Percentiles rank a stretch among this genome's conserved stretches.
Evolutionary conservation across 2,113 vertebrate species (phyloP).

Genomic region (Dipodomys stephensi): DNA sequence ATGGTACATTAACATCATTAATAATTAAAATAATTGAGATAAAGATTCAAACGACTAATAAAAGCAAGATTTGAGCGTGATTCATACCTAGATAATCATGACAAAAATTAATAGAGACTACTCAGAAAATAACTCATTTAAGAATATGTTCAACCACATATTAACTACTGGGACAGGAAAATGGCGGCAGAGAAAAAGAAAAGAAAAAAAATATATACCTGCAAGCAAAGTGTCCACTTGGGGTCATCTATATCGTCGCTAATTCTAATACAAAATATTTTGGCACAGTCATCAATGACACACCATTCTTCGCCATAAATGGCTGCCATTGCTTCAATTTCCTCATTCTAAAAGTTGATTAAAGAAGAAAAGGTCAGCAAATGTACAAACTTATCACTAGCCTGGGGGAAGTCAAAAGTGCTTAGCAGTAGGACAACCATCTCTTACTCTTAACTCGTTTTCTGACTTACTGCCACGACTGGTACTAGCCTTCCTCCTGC

Average conservation of each 20-base stretch:
- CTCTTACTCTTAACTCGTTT: background rate
- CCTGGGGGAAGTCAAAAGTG: background rate
- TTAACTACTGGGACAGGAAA: background rate
- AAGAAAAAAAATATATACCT: slow-evolving; percentile 87
- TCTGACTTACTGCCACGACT: background rate
- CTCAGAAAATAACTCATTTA: background rate
- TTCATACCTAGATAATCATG: background rate
- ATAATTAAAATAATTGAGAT: slow-evolving; percentile 11
- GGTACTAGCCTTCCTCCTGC: too few species aligned
- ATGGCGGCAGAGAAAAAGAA: background rate
- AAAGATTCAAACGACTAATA: background rate
- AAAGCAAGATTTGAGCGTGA: background rate
- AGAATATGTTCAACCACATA: background rate
- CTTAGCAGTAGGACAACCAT: background rate
- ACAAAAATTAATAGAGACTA: slow-evolving; percentile 44
- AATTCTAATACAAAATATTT: slow-evolving; percentile 97
- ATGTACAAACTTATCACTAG: background rate
- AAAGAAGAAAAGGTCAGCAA: background rate
- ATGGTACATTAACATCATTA: background rate
- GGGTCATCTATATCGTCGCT: slow-evolving; percentile 87
- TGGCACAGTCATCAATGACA: slow-evolving; percentile 94
- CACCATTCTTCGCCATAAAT: slow-evolving; percentile 99
- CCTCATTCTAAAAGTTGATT: slow-evolving; percentile 90
- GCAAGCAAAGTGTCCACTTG: slow-evolving; percentile 93
- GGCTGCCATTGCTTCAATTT: slow-evolving; percentile 96